Evolutionary conservation across 53 echinoderm and acorn worm species (phyloP).

Genomic region (Holothuria leucospilota): DNA sequence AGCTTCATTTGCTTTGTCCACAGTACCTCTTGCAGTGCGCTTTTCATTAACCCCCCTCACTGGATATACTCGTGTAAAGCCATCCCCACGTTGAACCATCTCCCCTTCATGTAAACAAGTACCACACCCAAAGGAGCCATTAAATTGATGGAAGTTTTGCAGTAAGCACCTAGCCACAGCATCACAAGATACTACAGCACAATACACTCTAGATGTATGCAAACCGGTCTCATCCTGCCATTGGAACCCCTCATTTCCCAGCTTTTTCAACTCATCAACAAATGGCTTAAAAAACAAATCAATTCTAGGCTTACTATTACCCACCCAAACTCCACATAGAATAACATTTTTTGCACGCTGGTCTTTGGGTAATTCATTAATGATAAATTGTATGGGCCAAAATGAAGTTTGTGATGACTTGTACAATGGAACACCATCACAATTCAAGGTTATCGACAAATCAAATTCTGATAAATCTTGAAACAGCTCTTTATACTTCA

Average conservation of each 20-base stretch:
- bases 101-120: too few species aligned
- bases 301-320: conserved; percentile 52
- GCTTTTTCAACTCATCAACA: conserved; percentile 41
- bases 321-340: conserved; percentile 64
- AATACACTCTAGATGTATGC: conserved; percentile 21
- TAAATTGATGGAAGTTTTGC: conserved; percentile 58
- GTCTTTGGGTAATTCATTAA: conserved; percentile 61
- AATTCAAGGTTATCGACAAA: conserved; percentile 53
- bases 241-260: too few species aligned
- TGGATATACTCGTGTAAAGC: conserved; percentile 38
- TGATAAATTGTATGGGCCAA: conserved; percentile 65
- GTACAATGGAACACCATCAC: conserved; percentile 70
- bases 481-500: conserved; percentile 17
- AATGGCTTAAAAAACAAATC: conserved; percentile 60
- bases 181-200: conserved; percentile 54
- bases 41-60: conserved; percentile 31
- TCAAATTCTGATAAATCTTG: background rate
- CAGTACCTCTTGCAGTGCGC: conserved; percentile 22
- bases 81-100: conserved; percentile 48
- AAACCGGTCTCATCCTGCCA: background rate
- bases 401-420: conserved; percentile 66
- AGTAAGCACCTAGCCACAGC: conserved; percentile 51
- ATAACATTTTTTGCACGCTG: conserved; percentile 46
- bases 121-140: too few species aligned
- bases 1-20: background rate